Conservation (phyloP, 2,113 vertebrate species). For the Grammomys surdaster region DNA sequence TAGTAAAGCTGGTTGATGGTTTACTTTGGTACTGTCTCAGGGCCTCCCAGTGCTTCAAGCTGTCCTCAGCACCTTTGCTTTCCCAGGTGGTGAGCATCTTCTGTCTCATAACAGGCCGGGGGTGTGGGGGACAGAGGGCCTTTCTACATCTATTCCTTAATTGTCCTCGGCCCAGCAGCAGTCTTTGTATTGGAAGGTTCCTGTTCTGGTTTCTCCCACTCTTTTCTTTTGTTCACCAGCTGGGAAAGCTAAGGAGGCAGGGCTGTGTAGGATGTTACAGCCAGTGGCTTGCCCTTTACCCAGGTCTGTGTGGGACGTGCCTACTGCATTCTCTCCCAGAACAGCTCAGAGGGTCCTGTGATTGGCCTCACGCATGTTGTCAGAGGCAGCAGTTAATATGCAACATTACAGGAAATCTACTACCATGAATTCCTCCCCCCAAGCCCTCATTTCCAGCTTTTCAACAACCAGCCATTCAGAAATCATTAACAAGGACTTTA, state of each 20-base stretch:
- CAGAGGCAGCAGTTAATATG: neutral
- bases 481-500: neutral
- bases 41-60: neutral
- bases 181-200: neutral
- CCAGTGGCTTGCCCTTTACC: neutral
- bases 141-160: neutral
- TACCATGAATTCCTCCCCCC: neutral
- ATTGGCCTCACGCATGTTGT: neutral
- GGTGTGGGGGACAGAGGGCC: neutral
- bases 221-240: no score
- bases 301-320: neutral
- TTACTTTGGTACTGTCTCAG: neutral
- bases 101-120: neutral
- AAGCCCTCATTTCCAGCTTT: neutral
- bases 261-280: rapidly evolving
- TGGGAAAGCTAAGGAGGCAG: no score
- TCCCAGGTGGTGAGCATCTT: neutral
- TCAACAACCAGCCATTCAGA: neutral
- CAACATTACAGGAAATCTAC: no score
- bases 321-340: neutral
- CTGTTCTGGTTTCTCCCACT: no score
- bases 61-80: neutral
- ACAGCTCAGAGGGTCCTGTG: neutral
- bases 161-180: neutral
- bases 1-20: no score